These are phyloP conservation scores for Eupsilia transversa DNA, from an alignment of 2,888 invertebrate species.

Conservation along the genomic window DNA sequence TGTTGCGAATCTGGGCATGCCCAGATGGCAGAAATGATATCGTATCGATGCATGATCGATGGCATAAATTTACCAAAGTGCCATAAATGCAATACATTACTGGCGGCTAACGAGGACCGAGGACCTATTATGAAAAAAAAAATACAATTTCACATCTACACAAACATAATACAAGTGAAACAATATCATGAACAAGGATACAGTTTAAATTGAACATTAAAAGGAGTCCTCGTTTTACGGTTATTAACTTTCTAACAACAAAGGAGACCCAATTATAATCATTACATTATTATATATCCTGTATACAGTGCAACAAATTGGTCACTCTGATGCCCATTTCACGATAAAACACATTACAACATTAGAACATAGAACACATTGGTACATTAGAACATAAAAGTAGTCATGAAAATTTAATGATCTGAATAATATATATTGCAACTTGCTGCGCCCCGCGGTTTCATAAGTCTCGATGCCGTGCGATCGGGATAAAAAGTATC, in stretches of 20 bases:
- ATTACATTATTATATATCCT: slow-evolving; percentile 33
- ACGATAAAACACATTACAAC: too few species aligned
- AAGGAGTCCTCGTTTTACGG: slow-evolving; percentile 1
- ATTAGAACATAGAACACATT: too few species aligned
- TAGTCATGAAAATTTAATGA: too few species aligned
- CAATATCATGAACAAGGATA: neutral
- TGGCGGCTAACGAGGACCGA: neutral
- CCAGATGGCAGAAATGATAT: neutral
- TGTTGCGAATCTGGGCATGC: neutral
- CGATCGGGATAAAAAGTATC: too few species aligned
- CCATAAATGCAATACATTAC: neutral
- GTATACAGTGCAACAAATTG: slow-evolving; percentile 9
- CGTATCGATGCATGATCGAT: too few species aligned
- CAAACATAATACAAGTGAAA: neutral
- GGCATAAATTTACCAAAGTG: neutral
- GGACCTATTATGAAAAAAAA: neutral
- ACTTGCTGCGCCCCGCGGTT: too few species aligned
- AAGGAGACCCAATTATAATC: slow-evolving; percentile 15
- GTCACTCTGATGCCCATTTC: slow-evolving; percentile 17
- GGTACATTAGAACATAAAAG: too few species aligned
- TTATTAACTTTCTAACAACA: slow-evolving; percentile 25
- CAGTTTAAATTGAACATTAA: neutral
- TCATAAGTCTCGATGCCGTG: too few species aligned
- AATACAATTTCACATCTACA: neutral
- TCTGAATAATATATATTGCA: too few species aligned